Base-by-base conservation (phyloP, 2,113 vertebrate species). In the Poeciliopsis retropinna region DNA sequence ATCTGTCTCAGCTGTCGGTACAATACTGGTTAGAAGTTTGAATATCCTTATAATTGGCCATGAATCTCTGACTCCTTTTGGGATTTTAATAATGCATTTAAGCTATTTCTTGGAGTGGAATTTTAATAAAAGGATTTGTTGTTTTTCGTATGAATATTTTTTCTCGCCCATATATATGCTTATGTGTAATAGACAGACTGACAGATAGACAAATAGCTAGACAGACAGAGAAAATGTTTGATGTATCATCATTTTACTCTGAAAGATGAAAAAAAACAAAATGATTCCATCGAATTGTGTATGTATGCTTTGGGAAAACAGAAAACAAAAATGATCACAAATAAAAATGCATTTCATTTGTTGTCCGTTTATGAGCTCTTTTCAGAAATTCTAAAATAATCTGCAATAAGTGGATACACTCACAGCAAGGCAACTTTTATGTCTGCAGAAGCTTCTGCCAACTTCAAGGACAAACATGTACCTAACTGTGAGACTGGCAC, bases 391-490 rank as follows among this genome's bases (percentile, higher is more conserved):
- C 30, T 64, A 19, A 32, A 17, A 3, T 3, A 31, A 4, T 22
- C 47, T 60, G 34, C 64, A 66, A 68, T 51, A 67, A 72, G 39
- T 70, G 73, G 72, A 79, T 66, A 76, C 70, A 81, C 81, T 74
- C 85, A 83, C 88, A 88, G 86, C 82, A 76, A 87, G 82, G 85
- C 44, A n/a, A 65, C 34, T 76, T 72, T 37, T 84, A 62, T 71
- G 86, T 71, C 82, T 85, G 76, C 77, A 70, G 74, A 81, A 72
- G 72, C 72, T 76, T 76, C 70, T 85, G 79, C 78, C 80, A 84
- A 84, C 73, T 75, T 81, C 85, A 90, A 90, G 85, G 85, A 92
- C 87, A 92, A 89, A 88, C 87, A 86, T 76, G 78, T 22, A 2
- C 84, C 85, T 80, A 73, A 90, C 88, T 90, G 88, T 85, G 85